Percentiles rank a stretch among this genome's conserved stretches.
These are phyloP conservation scores for Callionymus lyra DNA, from an alignment of 2,113 vertebrate species.

Conservation along the genomic window DNA sequence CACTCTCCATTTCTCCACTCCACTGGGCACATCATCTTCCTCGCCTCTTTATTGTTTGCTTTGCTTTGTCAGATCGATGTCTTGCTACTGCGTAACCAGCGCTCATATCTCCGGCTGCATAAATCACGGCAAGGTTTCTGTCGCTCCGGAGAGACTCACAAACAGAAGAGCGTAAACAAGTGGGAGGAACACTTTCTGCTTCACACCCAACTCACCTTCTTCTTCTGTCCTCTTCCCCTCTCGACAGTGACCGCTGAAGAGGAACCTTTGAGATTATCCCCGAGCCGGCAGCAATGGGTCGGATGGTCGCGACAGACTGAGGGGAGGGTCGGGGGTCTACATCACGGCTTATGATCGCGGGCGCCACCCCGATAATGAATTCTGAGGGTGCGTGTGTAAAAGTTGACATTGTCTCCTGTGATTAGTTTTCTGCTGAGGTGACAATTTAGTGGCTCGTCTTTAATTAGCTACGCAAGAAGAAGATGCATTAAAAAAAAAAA, in stretches of 20 bases:
- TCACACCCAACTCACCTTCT: constrained; percentile 22
- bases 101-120: constrained; percentile 69
- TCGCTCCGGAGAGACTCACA: constrained; percentile 55
- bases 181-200: constrained; percentile 47
- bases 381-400: constrained; percentile 66
- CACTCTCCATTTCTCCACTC: constrained; percentile 73
- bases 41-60: constrained; percentile 76
- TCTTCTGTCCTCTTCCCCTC: constrained; percentile 8
- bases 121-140: constrained; percentile 75
- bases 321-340: constrained; percentile 41
- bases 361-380: constrained; percentile 65
- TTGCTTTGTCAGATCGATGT: constrained; percentile 77
- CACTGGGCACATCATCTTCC: constrained; percentile 75
- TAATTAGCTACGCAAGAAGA: constrained; percentile 71
- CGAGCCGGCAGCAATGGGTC: constrained; percentile 44
- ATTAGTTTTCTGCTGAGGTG: constrained; percentile 92
- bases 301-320: constrained; percentile 33
- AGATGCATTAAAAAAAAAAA: too few species aligned
- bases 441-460: constrained; percentile 85
- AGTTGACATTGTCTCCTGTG: constrained; percentile 84
- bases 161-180: constrained; percentile 41
- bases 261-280: constrained; percentile 64
- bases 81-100: constrained; percentile 74
- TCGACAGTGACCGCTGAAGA: constrained; percentile 53
- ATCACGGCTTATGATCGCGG: constrained; percentile 55